Percentiles rank a stretch among this genome's conserved stretches.
Evolutionary conservation across 2,113 vertebrate genomes (phyloP).

Genomic region (Sardina pilchardus): DNA sequence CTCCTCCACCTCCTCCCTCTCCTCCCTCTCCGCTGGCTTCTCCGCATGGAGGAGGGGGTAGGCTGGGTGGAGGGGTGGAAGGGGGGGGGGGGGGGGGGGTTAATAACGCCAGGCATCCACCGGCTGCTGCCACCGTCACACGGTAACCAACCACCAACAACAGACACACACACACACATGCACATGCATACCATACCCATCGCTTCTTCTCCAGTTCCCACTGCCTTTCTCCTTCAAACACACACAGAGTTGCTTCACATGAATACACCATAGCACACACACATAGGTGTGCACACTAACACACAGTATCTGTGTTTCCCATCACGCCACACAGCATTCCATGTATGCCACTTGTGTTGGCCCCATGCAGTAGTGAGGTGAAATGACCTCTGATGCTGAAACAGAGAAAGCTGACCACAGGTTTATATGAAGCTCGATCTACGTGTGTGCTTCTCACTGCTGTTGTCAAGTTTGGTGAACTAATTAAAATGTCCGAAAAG

Average conservation of each 20-base stretch:
- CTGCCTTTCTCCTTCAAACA: neutral
- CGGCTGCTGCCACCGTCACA: conserved; percentile 48
- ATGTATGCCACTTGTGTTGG: neutral
- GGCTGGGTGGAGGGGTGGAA: conserved; percentile 31
- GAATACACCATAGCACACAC: neutral
- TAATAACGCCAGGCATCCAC: conserved; percentile 47
- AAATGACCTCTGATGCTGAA: neutral
- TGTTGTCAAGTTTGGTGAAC: too few species aligned
- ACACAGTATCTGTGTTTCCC: neutral
- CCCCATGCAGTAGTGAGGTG: neutral
- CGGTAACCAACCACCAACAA: conserved; percentile 32
- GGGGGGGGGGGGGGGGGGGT: conserved; percentile 39
- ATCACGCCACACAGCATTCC: too few species aligned
- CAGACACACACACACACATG: conserved; percentile 37
- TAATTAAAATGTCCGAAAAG: too few species aligned
- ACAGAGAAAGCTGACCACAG: neutral
- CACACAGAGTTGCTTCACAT: neutral
- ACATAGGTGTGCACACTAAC: neutral
- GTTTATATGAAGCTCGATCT: too few species aligned
- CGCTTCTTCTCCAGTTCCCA: neutral
- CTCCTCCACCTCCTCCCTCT: neutral
- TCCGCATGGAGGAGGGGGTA: neutral
- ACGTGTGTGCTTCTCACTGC: too few species aligned
- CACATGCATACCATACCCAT: neutral
- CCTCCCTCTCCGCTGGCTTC: conserved; percentile 45